These are phyloP conservation scores for Drosophila meridionalis DNA, from an alignment of 2,888 invertebrate species.

Conservation along the genomic window DNA sequence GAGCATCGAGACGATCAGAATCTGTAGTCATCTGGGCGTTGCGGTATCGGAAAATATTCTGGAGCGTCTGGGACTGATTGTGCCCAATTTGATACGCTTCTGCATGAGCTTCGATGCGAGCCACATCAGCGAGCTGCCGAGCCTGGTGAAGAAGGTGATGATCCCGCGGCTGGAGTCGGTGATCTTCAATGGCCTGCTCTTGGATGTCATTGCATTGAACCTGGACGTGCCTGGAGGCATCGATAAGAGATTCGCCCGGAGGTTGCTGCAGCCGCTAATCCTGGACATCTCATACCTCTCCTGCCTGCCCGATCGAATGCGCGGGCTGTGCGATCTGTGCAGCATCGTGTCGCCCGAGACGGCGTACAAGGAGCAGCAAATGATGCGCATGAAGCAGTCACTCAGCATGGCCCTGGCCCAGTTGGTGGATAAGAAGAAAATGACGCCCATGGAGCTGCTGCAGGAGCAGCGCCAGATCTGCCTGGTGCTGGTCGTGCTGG, in stretches of 20 bases:
- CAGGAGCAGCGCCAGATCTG: conserved; percentile 39
- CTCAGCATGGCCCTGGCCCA: conserved; percentile 44
- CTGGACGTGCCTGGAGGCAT: background rate
- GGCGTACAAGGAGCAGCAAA: conserved; percentile 24
- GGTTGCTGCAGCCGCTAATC: conserved; percentile 47
- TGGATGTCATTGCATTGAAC: conserved; percentile 49
- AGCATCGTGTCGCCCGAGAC: background rate
- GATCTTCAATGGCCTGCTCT: conserved; percentile 67
- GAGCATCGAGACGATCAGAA: conserved; percentile 30
- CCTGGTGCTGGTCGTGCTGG: conserved; percentile 71
- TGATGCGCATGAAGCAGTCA: conserved; percentile 34
- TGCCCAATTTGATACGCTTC: conserved; percentile 36
- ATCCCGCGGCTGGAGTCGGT: conserved; percentile 74
- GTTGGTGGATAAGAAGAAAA: conserved; percentile 4
- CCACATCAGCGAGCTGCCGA: background rate
- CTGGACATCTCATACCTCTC: conserved; percentile 60
- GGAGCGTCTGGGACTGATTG: conserved; percentile 44
- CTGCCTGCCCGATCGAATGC: conserved; percentile 41
- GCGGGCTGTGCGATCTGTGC: conserved; percentile 13
- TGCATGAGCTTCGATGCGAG: conserved; percentile 24
- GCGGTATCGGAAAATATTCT: conserved; percentile 34
- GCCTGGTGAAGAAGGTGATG: conserved; percentile 36
- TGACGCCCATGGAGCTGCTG: conserved; percentile 34
- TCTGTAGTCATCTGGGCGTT: conserved; percentile 24
- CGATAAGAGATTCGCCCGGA: background rate